Conservation (phyloP, 2,113 vertebrate genomes). For the Phodopus roborovskii region DNA sequence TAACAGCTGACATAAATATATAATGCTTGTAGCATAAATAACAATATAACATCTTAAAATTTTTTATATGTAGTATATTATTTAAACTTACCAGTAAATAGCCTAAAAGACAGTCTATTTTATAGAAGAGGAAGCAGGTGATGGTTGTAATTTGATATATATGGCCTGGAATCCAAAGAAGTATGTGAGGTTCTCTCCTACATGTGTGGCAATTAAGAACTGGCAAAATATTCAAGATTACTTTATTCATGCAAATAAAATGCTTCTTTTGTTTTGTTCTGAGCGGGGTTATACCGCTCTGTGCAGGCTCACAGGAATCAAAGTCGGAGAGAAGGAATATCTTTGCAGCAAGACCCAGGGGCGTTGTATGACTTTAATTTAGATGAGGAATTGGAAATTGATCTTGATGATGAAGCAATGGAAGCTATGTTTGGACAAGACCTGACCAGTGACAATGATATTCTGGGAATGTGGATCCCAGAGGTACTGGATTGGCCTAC, state of each 20-base stretch:
- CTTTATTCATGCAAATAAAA: conserved; percentile 80
- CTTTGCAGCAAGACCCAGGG: conserved; percentile 93
- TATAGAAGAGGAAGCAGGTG: conserved; percentile 4
- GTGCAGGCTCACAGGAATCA: conserved; percentile 98
- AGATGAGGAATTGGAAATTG: conserved; percentile 98
- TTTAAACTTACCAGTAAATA: conserved; percentile 37
- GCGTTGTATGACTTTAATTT: conserved; percentile 97
- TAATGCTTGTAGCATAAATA: neutral
- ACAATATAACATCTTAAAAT: conserved; percentile 9
- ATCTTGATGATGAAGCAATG: conserved; percentile 99
- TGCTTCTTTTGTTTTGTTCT: conserved; percentile 74
- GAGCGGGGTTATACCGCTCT: conserved; percentile 96
- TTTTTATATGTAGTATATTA: conserved; percentile 31
- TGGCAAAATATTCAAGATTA: conserved; percentile 50
- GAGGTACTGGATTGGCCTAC: conserved; percentile 99
- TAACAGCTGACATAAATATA: neutral
- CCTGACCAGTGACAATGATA: conserved; percentile 96
- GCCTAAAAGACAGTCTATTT: neutral
- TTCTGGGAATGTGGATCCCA: conserved; percentile 99
- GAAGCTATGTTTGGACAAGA: conserved; percentile 99
- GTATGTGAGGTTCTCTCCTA: conserved; percentile 29
- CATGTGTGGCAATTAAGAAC: conserved; percentile 53
- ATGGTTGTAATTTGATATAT: conserved; percentile 44
- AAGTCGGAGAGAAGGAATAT: conserved; percentile 92
- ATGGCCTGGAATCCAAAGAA: neutral